Conservation (phyloP, 1,140 invertebrate genomes). For the Aradophagus sp. region DNA sequence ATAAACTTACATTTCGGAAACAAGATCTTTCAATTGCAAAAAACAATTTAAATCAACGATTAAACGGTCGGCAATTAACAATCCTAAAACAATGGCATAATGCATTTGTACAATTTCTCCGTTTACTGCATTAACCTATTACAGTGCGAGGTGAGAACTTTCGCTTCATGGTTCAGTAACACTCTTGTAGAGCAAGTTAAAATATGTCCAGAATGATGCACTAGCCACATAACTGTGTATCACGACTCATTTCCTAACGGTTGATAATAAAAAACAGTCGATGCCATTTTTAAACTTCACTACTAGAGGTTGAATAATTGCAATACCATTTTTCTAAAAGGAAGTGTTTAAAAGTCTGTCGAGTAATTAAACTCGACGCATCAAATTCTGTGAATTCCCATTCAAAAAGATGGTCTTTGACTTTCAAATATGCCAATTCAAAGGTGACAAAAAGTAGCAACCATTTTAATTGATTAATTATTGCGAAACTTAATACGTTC, state of each 20-base stretch:
- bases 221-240: constrained; percentile 56
- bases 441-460: not conserved
- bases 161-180: constrained; percentile 59
- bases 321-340: too few species aligned
- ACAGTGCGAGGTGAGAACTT: constrained; percentile 55
- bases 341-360: constrained; percentile 16
- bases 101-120: constrained; percentile 32
- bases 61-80: constrained; percentile 2
- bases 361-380: constrained; percentile 12
- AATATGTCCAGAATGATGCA: constrained; percentile 54
- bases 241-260: constrained; percentile 58
- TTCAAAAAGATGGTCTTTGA: too few species aligned
- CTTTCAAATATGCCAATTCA: too few species aligned
- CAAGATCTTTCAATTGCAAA: too few species aligned
- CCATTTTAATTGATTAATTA: constrained; percentile 14
- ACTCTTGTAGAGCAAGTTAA: constrained; percentile 41
- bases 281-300: constrained; percentile 46
- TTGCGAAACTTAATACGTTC: too few species aligned
- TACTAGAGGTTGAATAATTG: too few species aligned
- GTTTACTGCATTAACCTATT: constrained; percentile 49
- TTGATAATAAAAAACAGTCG: constrained; percentile 48
- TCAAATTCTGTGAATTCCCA: constrained; percentile 12
- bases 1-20: too few species aligned
- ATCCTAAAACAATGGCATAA: constrained; percentile 7
- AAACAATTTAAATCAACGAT: too few species aligned